Conservation (phyloP, 2,113 vertebrate species). For the Leuciscus idus region DNA sequence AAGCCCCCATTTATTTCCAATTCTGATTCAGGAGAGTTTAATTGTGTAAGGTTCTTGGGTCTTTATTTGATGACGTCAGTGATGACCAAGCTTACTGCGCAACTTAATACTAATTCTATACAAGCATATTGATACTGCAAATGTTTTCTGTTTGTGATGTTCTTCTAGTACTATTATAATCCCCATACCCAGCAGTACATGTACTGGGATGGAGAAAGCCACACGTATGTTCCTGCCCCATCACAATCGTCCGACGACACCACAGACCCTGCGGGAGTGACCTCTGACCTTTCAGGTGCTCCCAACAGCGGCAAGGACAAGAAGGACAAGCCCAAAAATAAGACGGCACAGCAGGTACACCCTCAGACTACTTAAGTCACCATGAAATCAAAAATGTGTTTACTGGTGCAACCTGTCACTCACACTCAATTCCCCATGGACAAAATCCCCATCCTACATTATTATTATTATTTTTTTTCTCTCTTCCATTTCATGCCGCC, state of each 20-base stretch:
- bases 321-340: slow-evolving; percentile 89
- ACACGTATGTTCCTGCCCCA: slow-evolving; percentile 81
- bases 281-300: slow-evolving; percentile 67
- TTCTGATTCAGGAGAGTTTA: too few relatives aligned
- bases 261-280: slow-evolving; percentile 20
- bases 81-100: not conserved
- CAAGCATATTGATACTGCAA: not conserved
- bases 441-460: too few relatives aligned
- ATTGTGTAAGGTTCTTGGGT: not conserved
- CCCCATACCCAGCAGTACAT: slow-evolving; percentile 86
- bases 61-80: not conserved
- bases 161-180: slow-evolving; percentile 87
- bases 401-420: too few relatives aligned
- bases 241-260: slow-evolving; percentile 71
- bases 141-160: not conserved
- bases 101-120: too few relatives aligned
- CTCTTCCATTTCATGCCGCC: too few relatives aligned
- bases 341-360: slow-evolving; percentile 88
- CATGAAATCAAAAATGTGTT: too few relatives aligned
- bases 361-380: not conserved
- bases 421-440: too few relatives aligned
- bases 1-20: too few relatives aligned
- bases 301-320: slow-evolving; percentile 79
- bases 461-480: too few relatives aligned
- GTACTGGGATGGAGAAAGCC: slow-evolving; percentile 89